Evolutionary conservation across 2,113 vertebrate species (phyloP), one percentile per base, ranked within the genome.

Genomic region (Felis catus): DNA sequence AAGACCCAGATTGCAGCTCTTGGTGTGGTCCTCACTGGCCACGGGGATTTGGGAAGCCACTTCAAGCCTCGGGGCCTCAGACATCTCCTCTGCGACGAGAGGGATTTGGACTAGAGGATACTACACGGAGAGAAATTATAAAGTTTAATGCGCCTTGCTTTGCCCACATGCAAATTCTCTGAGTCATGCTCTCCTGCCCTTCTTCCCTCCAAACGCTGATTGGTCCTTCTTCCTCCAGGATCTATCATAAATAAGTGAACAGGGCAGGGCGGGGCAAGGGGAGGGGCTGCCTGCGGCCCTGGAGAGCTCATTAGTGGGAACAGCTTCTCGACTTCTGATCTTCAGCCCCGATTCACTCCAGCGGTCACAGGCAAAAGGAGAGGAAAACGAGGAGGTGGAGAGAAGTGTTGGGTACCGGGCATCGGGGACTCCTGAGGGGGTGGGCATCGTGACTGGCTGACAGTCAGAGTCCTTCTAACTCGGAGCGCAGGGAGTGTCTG

Each of bases 251-350:
- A 91, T 33, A 93, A 4, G 2, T 93, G 93, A 96, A 87, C 41
- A 79, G 95, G 97, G 89, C 9, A 73, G 96, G 97, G 96, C 0
- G 0, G 91, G 48, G 65, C 97, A 92, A 55, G 81, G 97, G 97
- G 94, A 97, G 96, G 98, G 58, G 80, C 89, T 91, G 88, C 61
- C 74, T 14, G 29, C 78, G 94, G 97, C 98, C 99, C 98, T 98
- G 87, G 99, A 99, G 99, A 99, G 97, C 98, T 99, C 99, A 99
- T 99, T 99, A 99, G 98, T 36, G 21, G 97, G 95, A 98, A 98
- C 94, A 98, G 94, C 98, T 98, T 95, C 98, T 98, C 89, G 98
- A 98, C 71, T 83, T 98, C 27, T 70, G 78, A 93, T 73, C 97
- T 96, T 97, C 29, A 84, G 91, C n/a, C 88, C 97, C 15, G 53